phyloP scores from a whole-genome alignment of 23 tunicate genomes.

The Trididemnum clinides region DNA sequence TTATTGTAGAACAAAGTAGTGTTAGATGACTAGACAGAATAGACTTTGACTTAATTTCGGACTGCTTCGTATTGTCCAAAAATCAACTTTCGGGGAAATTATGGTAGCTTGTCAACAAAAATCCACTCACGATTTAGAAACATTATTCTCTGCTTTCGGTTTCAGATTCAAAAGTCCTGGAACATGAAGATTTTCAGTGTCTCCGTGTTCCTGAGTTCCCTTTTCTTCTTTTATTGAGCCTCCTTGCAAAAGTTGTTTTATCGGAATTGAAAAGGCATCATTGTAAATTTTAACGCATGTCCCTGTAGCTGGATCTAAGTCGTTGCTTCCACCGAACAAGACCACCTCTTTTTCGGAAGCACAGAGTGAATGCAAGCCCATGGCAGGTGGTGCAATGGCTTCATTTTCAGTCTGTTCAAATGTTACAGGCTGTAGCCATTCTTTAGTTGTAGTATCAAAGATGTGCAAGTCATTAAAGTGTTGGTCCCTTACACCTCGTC shows the following conservation, averaged over 20 bases:
- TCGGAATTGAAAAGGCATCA: slow-evolving; percentile 31
- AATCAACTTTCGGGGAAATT: too few species aligned
- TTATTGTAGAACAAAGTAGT: too few species aligned
- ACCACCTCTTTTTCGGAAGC: slow-evolving; percentile 5
- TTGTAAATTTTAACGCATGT: slow-evolving; percentile 61
- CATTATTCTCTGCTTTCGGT: slow-evolving; percentile 4
- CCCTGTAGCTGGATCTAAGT: slow-evolving; percentile 67
- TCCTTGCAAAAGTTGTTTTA: slow-evolving; percentile 51
- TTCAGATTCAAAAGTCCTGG: background rate
- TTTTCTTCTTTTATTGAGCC: slow-evolving; percentile 5
- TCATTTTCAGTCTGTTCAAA: background rate
- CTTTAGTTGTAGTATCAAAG: slow-evolving; percentile 42
- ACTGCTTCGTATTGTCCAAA: too few species aligned
- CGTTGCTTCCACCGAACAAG: slow-evolving; percentile 62
- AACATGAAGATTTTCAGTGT: background rate
- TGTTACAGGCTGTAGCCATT: slow-evolving; percentile 74
- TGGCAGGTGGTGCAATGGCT: slow-evolving; percentile 37
- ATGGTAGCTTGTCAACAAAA: too few species aligned
- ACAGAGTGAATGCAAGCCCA: slow-evolving; percentile 70
- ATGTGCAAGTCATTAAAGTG: slow-evolving; percentile 75
- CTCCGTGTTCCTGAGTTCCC: background rate
- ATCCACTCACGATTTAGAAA: background rate
- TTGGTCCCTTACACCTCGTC: slow-evolving; percentile 57
- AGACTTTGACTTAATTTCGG: too few species aligned
- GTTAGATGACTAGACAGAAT: too few species aligned